Base-by-base conservation (phyloP, 2,113 vertebrate genomes). In the Phasianus colchicus region DNA sequence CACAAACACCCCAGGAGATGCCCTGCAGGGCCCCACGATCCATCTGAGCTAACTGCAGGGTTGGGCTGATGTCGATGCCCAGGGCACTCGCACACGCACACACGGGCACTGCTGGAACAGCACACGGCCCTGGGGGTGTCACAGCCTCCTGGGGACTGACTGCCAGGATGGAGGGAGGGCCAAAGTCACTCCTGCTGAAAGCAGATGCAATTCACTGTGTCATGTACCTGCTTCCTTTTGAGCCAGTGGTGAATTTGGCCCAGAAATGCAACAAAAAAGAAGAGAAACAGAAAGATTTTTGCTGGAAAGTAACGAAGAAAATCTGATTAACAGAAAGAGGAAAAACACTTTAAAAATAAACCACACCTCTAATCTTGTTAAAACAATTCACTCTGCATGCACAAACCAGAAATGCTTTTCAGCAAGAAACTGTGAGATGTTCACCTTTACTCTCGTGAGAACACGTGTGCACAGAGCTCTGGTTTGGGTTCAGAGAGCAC, bases 151-250 rank as follows among this genome's bases (percentile, higher is more conserved):
- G 80, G 71, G 17, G 67, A 77, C 88, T 91, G 89, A n/a, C 9
- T 34, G 5, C 92, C 89, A 92, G 69, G 42, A 82, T 20, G 63
- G 38, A 81, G 95, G 66, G 45, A 81, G 95, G 93, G 85, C 88
- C 96, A 95, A 97, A 97, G 86, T 97, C 91, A 95, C 92, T 89
- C 86, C 86, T 92, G 93, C 94, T 58, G 83, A 89, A 94, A 94
- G 88, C 94, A 95, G 90, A 88, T 94, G 93, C 93, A 96, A 63
- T 76, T 80, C 40, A 34, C 43, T 87, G 47, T 45, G 52, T 61
- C 86, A 72, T 80, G 91, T 76, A 96, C 91, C 91, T 96, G 92
- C 92, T 97, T 94, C 95, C 88, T 45, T 67, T 77, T 38, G 48
- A 92, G 75, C 89, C 95, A 96, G 91, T 79, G 75, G 91, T 96